Conservation (phyloP, 2,797 vertebrate species). For the Alcedo quadribrachys region DNA sequence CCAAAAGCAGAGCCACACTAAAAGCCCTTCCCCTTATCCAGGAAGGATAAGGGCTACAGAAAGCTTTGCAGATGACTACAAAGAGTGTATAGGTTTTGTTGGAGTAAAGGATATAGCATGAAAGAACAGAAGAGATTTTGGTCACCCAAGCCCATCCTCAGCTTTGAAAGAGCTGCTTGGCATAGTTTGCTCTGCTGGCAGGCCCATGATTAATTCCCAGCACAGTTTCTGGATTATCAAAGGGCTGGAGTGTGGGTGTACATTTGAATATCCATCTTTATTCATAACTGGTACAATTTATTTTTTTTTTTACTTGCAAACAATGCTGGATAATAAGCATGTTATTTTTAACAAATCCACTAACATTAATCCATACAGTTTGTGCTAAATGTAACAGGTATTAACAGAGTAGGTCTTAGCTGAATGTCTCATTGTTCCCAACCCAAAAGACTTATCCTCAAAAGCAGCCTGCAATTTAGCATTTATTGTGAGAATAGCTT, state of each 20-base stretch:
- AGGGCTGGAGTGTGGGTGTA: not conserved
- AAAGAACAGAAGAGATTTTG: not conserved
- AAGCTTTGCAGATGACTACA: not conserved
- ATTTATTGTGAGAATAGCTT: not conserved
- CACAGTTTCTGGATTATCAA: not conserved
- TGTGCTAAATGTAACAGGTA: not conserved
- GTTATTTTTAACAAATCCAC: not conserved
- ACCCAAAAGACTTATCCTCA: not conserved
- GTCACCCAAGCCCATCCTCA: not conserved
- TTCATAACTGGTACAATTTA: accelerated
- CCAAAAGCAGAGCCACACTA: not conserved
- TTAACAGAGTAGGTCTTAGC: not conserved
- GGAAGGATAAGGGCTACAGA: no score
- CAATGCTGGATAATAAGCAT: not conserved
- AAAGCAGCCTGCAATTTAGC: not conserved
- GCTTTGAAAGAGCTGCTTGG: not conserved
- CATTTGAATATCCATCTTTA: not conserved
- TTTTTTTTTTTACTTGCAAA: not conserved
- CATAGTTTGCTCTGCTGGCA: not conserved
- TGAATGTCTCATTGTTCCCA: not conserved
- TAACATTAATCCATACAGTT: not conserved
- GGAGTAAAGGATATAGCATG: not conserved
- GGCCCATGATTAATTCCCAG: not conserved
- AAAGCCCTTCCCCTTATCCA: not conserved
- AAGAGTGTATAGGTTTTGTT: not conserved